A percentile compares a stretch with the other conserved stretches of the same genome.
Evolutionary conservation across 2,888 invertebrate species (phyloP).

Genomic region (Acanthosepion pharaonis): DNA sequence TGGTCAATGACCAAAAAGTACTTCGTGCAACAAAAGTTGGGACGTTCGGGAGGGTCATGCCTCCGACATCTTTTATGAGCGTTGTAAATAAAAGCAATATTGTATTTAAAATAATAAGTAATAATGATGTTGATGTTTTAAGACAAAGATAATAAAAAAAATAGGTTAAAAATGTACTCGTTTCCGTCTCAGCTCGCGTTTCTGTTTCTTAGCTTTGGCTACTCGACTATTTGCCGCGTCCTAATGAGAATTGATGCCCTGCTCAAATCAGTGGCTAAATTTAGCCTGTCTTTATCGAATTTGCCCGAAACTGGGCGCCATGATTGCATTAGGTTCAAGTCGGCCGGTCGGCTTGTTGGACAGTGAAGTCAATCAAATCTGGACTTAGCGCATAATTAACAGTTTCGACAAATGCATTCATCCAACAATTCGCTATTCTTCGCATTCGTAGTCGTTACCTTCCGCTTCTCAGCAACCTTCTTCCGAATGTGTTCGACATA

Average conservation of each 20-base stretch:
- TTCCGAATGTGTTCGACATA: neutral
- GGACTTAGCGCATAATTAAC: neutral
- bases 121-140: neutral
- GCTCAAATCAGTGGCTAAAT: conserved; percentile 2
- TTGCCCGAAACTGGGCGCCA: neutral
- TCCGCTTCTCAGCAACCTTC: neutral
- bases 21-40: too few relatives aligned
- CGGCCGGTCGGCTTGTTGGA: neutral
- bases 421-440: neutral
- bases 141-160: neutral
- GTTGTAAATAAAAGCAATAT: too few relatives aligned
- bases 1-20: too few relatives aligned
- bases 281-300: neutral
- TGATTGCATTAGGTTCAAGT: neutral
- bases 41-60: too few relatives aligned
- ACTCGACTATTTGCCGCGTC: neutral
- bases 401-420: neutral
- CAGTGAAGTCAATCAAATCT: neutral
- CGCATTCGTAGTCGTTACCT: neutral
- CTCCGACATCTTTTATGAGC: too few relatives aligned
- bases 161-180: neutral
- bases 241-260: conserved; percentile 15
- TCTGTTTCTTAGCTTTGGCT: neutral
- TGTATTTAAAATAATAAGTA: neutral
- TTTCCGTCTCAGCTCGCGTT: neutral